Evolutionary conservation across 2,888 invertebrate species (phyloP).

Genomic region (Rhagophthalmus giganteus): DNA sequence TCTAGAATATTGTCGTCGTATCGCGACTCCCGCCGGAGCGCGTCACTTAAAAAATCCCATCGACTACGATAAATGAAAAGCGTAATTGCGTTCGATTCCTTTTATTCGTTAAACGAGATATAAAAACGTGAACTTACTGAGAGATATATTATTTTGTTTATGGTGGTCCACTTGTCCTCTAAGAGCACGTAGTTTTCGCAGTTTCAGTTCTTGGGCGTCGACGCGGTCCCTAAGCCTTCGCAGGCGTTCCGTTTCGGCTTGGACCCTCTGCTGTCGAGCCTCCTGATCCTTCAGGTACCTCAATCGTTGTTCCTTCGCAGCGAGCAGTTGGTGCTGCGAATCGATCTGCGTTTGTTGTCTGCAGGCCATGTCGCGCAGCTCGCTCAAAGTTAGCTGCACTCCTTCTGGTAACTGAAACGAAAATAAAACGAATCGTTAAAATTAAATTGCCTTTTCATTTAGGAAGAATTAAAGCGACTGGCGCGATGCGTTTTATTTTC

Average conservation of each 20-base stretch:
- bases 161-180: constrained; percentile 93
- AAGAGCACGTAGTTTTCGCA: constrained; percentile 86
- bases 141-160: constrained; percentile 86
- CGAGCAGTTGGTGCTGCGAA: constrained; percentile 88
- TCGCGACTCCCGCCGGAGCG: not conserved
- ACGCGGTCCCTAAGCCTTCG: constrained; percentile 87
- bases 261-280: constrained; percentile 72
- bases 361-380: constrained; percentile 97
- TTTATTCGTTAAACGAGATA: too few relatives aligned
- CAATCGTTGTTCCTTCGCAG: constrained; percentile 90
- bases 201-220: constrained; percentile 92
- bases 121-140: too few relatives aligned
- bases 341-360: constrained; percentile 98
- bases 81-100: not conserved
- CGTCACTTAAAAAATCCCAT: not conserved
- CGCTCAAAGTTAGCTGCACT: constrained; percentile 88
- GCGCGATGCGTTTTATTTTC: not conserved
- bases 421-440: constrained; percentile 3
- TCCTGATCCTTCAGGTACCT: constrained; percentile 95
- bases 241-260: constrained; percentile 86
- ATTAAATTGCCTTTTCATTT: too few relatives aligned
- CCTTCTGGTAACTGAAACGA: constrained; percentile 89
- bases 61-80: not conserved
- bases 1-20: too few relatives aligned
- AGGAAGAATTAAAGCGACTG: too few relatives aligned